These are phyloP conservation scores for Calycopis cecrops DNA, from an alignment of 1,140 invertebrate genomes.

Conservation along the genomic window DNA sequence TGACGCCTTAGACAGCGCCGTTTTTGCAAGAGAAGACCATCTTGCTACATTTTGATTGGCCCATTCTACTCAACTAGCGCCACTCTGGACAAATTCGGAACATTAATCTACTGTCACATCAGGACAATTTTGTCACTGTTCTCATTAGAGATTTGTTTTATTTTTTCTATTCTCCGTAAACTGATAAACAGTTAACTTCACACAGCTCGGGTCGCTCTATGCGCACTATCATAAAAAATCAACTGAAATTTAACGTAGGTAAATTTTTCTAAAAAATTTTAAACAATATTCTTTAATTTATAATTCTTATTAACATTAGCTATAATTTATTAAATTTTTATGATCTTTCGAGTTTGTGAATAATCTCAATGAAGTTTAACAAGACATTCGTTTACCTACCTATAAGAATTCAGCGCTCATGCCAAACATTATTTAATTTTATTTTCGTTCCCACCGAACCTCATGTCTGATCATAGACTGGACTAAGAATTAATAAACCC, in stretches of 20 bases:
- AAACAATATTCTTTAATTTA: conserved; percentile 66
- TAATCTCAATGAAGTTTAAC: conserved; percentile 68
- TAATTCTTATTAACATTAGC: conserved; percentile 71
- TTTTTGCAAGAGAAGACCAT: too few relatives aligned
- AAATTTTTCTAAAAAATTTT: conserved; percentile 73
- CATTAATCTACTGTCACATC: too few relatives aligned
- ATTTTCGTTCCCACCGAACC: neutral
- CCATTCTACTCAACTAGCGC: too few relatives aligned
- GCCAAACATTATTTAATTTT: neutral
- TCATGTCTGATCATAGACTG: neutral
- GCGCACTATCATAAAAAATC: conserved; percentile 41
- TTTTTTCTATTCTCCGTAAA: too few relatives aligned
- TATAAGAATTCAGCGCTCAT: conserved; percentile 28
- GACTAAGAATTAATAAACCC: conserved; percentile 24
- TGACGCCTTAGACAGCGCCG: too few relatives aligned
- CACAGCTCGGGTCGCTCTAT: neutral
- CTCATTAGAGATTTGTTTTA: too few relatives aligned
- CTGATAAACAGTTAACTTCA: conserved; percentile 31
- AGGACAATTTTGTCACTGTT: too few relatives aligned
- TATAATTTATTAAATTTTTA: conserved; percentile 70
- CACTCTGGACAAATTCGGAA: too few relatives aligned
- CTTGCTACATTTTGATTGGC: too few relatives aligned
- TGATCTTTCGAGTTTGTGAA: conserved; percentile 66
- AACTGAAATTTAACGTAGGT: conserved; percentile 60
- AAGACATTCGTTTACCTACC: conserved; percentile 70